A percentile compares a stretch with the other conserved stretches of the same genome.
These are phyloP conservation scores for Aplodontia rufa DNA, from an alignment of 2,113 vertebrate species.

Conservation along the genomic window DNA sequence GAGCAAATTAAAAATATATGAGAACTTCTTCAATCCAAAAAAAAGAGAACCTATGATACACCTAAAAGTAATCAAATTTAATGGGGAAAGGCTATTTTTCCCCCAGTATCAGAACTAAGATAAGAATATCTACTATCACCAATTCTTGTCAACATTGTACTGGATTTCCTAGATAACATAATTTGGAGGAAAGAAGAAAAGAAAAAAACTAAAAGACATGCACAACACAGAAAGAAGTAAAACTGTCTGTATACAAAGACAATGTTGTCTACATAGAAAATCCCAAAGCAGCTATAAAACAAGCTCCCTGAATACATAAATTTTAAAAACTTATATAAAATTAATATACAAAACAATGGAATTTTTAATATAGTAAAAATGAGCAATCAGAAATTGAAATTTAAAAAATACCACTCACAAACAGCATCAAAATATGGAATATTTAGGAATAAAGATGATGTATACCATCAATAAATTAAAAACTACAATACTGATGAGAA, in stretches of 20 bases:
- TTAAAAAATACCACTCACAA: neutral
- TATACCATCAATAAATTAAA: neutral
- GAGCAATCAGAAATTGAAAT: neutral
- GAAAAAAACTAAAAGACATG: neutral
- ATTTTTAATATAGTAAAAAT: neutral
- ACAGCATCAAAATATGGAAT: neutral
- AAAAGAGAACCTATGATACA: neutral
- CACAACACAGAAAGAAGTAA: neutral
- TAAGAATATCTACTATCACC: no score
- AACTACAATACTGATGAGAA: neutral
- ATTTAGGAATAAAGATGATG: neutral
- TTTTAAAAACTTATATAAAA: neutral
- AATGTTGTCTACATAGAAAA: neutral
- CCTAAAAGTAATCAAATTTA: neutral
- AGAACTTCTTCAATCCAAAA: neutral
- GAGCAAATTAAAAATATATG: no score
- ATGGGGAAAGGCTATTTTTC: neutral
- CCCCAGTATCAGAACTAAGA: neutral
- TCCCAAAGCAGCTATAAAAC: neutral
- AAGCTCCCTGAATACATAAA: neutral
- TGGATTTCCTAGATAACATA: neutral
- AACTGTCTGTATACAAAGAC: neutral
- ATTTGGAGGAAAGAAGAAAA: neutral
- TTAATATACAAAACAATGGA: neutral
- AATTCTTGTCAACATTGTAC: no score